Evolutionary conservation across 2,888 invertebrate species (phyloP), one percentile per base, ranked within the genome.

Genomic region (Andrena trimmerana): DNA sequence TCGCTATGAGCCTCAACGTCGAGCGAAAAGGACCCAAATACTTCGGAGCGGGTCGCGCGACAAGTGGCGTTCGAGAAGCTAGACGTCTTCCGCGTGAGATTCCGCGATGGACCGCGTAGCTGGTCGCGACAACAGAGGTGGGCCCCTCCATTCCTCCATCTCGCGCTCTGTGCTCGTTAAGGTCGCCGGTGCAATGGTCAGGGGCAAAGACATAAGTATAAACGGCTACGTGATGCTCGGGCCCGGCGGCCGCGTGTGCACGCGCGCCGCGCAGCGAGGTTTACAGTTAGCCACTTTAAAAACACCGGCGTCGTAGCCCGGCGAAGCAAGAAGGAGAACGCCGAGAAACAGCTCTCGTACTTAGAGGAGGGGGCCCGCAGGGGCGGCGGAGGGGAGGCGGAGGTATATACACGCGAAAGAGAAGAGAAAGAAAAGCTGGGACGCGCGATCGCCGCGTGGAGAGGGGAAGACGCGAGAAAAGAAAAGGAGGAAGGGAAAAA

Each of bases 281-380:
- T 90, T 90, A 90, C 90, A 89, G 90, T 90, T 90, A 90, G 83
- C 78, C 76, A 87, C 87, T 89, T 90, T 83, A 86, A 88, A 90
- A 88, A 81, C 79, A 82, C 84, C 69, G 77, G 42, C 57, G 27
- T 57, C 42, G 57, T 33, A 67, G 13, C 29, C 16, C 54, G 76
- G 27, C 57, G 79, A 59, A 75, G 74, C 50, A 63, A 57, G 75
- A 75, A 60, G 36, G 80, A 73, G 63, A 42, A 42, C 66, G 80
- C 36, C 52, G 66, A 10, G 77, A 50, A 69, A 48, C 63, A 48
- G 54, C 52, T 36, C 57, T 24, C 57, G 57, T 10, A 27, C 4
- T 57, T 24, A 2, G 24, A 10, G 24, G 1, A 10, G 24, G 13
- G 27, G 27, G 20, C 27, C 57, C 57, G 57, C 29, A 27, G 48